Conservation (phyloP, 2,113 vertebrate genomes). For the Condylura cristata region DNA sequence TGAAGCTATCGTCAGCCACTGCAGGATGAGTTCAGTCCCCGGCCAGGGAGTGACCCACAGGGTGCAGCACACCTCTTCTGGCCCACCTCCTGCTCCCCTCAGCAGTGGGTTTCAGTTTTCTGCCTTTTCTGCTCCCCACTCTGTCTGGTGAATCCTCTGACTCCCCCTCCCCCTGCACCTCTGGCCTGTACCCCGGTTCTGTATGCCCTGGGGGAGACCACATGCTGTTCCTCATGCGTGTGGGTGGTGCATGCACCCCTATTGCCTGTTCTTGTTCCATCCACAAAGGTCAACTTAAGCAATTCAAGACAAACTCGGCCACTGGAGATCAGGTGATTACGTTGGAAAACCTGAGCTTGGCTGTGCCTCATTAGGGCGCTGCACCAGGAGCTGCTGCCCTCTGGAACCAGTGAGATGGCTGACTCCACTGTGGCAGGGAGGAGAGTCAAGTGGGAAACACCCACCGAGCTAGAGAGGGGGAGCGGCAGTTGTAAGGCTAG, state of each 20-base stretch:
- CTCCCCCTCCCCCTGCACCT: too few relatives aligned
- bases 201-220: background rate
- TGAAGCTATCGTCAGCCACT: too few relatives aligned
- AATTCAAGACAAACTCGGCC: background rate
- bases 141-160: too few relatives aligned
- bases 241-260: background rate
- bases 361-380: background rate
- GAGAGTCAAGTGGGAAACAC: background rate
- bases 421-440: background rate
- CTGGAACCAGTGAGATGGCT: background rate
- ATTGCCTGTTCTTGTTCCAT: background rate
- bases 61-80: too few relatives aligned
- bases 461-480: background rate
- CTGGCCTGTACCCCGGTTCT: too few relatives aligned
- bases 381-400: background rate
- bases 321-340: too few relatives aligned
- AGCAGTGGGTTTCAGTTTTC: too few relatives aligned
- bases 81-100: too few relatives aligned
- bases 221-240: accelerated
- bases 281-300: background rate
- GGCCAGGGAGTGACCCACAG: too few relatives aligned
- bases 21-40: too few relatives aligned
- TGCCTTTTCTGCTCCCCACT: too few relatives aligned
- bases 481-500: accelerated
- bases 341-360: background rate